Conservation (phyloP, 2,888 invertebrate genomes). For the Morpho deidamia region DNA sequence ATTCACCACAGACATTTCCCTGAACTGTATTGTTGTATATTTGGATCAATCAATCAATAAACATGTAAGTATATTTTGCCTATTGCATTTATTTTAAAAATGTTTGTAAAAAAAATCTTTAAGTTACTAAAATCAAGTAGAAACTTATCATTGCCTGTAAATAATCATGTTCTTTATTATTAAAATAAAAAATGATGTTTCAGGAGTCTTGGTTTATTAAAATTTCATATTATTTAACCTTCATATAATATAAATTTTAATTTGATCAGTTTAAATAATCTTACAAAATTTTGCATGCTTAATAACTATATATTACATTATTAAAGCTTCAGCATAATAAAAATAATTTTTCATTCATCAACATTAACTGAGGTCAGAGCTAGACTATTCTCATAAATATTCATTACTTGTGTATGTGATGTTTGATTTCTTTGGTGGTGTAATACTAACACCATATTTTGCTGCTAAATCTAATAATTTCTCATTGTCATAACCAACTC, state of each 20-base stretch:
- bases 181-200: conserved; percentile 51
- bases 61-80: no score
- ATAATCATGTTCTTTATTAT: neutral
- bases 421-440: conserved; percentile 78
- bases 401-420: conserved; percentile 83
- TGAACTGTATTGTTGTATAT: no score
- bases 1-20: no score
- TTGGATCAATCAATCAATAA: no score
- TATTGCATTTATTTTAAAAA: no score
- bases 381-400: conserved; percentile 76
- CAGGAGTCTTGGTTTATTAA: conserved; percentile 63
- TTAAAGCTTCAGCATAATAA: conserved; percentile 77
- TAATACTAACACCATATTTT: conserved; percentile 73
- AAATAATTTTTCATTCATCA: conserved; percentile 59
- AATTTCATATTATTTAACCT: conserved; percentile 72
- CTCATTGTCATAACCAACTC: conserved; percentile 78
- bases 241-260: conserved; percentile 70
- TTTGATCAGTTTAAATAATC: conserved; percentile 75
- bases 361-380: conserved; percentile 27
- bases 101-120: neutral
- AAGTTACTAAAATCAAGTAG: no score
- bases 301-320: conserved; percentile 72
- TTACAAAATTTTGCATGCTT: conserved; percentile 74
- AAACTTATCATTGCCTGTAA: no score
- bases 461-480: conserved; percentile 70